These are phyloP conservation scores for Crypturellus undulatus DNA, from an alignment of 2,113 vertebrate species.

Conservation along the genomic window DNA sequence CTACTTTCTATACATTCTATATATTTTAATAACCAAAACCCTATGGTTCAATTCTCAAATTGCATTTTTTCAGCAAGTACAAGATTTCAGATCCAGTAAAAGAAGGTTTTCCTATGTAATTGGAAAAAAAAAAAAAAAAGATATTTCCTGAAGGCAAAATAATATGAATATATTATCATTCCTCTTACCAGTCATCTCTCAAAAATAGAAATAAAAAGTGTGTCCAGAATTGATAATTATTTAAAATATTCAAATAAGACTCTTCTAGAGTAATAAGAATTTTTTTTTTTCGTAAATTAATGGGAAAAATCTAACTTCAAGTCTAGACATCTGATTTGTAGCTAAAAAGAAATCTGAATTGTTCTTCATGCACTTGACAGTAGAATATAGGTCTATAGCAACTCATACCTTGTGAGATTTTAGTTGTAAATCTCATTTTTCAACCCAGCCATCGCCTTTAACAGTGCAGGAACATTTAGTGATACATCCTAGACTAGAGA, in stretches of 20 bases:
- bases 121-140: background rate
- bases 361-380: background rate
- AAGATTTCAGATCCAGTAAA: background rate
- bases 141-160: background rate
- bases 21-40: background rate
- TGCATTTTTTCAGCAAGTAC: background rate
- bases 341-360: background rate
- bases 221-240: background rate
- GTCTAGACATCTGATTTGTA: background rate
- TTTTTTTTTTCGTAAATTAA: background rate
- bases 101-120: background rate
- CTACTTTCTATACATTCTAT: background rate
- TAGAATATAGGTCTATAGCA: background rate
- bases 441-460: background rate
- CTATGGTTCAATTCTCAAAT: background rate
- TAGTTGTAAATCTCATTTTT: background rate
- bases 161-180: background rate
- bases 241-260: background rate
- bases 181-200: background rate
- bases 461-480: background rate
- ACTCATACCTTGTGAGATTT: background rate
- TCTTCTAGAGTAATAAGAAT: background rate
- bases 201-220: background rate
- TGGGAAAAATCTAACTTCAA: background rate
- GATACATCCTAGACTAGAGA: accelerated